Evolutionary conservation across 2,797 vertebrate species (phyloP).

Genomic region (Aselliscus stoliczkanus): DNA sequence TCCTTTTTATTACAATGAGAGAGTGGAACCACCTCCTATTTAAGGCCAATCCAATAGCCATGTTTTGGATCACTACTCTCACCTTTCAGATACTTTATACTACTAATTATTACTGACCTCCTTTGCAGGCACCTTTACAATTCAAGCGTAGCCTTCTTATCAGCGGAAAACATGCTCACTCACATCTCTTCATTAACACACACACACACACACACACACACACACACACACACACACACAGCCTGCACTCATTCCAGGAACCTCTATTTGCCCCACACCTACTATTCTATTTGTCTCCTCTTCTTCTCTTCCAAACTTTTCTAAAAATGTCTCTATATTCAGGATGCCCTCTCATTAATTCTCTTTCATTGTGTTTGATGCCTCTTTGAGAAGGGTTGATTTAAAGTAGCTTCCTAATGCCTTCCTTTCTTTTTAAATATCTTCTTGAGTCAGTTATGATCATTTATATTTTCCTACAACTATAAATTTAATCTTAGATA

Average conservation of each 20-base stretch:
- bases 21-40: not conserved
- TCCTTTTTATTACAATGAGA: not conserved
- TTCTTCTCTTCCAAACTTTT: not conserved
- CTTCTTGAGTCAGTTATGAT: not conserved
- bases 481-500: not conserved
- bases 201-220: not conserved
- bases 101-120: not conserved
- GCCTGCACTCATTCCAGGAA: not conserved
- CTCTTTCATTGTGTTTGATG: not conserved
- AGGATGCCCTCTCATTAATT: not conserved
- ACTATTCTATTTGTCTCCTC: not conserved
- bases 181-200: not conserved
- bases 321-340: not conserved
- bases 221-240: not conserved
- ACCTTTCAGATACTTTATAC: not conserved
- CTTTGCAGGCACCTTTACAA: not conserved
- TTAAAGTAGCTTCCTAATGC: not conserved
- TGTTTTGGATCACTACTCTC: not conserved
- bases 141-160: not conserved
- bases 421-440: not conserved
- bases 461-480: not conserved
- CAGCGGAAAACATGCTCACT: not conserved
- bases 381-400: not conserved
- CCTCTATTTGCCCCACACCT: not conserved
- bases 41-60: not conserved